Base-by-base conservation (phyloP, 2,797 vertebrate genomes). In the Coregonus suidteri region DNA sequence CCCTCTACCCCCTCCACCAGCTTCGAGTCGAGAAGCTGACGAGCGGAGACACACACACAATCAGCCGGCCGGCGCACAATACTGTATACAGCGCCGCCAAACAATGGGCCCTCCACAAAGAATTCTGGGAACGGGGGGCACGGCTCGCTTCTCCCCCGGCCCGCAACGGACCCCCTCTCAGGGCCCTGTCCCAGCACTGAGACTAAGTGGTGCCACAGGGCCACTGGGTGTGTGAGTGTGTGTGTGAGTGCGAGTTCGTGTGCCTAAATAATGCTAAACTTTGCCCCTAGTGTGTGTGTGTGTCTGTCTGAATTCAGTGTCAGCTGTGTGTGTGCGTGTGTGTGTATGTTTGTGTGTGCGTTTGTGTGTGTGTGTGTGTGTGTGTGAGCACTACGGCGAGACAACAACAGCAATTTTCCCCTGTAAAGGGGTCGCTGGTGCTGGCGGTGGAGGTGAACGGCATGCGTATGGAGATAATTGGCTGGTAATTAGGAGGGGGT, bases 71-170 rank as follows among this genome's bases (percentile, higher is more conserved):
- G 14, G 76, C 86, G 87, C 87, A 95, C 94, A 93, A 96, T 94
- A 89, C 89, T 92, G 91, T 89, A 93, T 92, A 93, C 89, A 93
- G 89, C 90, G 85, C 90, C 71, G 88, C 90, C 14, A 88, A 95
- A 95, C 94, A 96, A 96, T 96, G 93, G 93, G 85, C 18, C 91
- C 85, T 85, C 89, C 91, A 92, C 92, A 92, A 92, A 95, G 93
- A 97, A 97, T 97, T 96, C 95, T 95, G 95, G 94, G 95, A 96
- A 96, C 95, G 89, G 79, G 79, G 89, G 91, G 85, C 87, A 82
- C 66, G 80, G 81, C 85, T 89, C 90, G 81, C 88, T 88, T 94
- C 93, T 95, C 91, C 88, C 81, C 90, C n/a, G 18, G 83, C 91
- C 88, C 85, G 87, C 80, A 79, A 88, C 88, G 81, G 83, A 88